phyloP scores from a whole-genome alignment of 2,888 invertebrate species.

The Andrena dorsata region DNA sequence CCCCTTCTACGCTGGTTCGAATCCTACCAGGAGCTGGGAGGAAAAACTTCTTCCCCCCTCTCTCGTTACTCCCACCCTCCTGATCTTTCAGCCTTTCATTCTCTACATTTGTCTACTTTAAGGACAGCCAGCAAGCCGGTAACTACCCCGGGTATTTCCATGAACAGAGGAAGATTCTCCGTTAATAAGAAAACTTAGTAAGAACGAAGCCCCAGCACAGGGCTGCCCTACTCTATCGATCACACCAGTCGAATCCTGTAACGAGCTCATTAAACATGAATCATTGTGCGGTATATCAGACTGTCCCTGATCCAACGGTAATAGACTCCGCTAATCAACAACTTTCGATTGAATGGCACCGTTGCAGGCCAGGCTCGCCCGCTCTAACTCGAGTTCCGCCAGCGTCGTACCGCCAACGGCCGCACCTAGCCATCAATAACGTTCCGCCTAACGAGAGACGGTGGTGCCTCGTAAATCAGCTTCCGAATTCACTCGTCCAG shows the following conservation, averaged over 20 bases:
- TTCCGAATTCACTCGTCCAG: conserved; percentile 48
- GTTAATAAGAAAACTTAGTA: conserved; percentile 2
- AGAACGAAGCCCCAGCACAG: background rate
- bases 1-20: background rate
- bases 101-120: background rate
- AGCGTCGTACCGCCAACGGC: conserved; percentile 19
- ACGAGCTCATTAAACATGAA: too few species aligned
- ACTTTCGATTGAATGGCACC: conserved; percentile 28
- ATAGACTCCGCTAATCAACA: conserved; percentile 19
- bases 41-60: conserved; percentile 17
- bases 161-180: too few species aligned
- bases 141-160: conserved; percentile 42
- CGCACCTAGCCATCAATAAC: conserved; percentile 57
- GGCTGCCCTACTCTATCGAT: too few species aligned
- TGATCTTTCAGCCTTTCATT: background rate
- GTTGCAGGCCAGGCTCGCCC: conserved; percentile 5
- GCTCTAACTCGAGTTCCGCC: conserved; percentile 10
- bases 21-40: conserved; percentile 25
- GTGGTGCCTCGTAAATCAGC: conserved; percentile 67
- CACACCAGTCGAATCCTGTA: too few species aligned
- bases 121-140: conserved; percentile 31
- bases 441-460: conserved; percentile 44
- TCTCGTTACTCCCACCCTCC: background rate
- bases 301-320: background rate
- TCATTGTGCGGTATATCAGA: background rate